Conservation (phyloP, 37 sponge, comb jelly and placozoan species). For the Theonella swinhoei region DNA sequence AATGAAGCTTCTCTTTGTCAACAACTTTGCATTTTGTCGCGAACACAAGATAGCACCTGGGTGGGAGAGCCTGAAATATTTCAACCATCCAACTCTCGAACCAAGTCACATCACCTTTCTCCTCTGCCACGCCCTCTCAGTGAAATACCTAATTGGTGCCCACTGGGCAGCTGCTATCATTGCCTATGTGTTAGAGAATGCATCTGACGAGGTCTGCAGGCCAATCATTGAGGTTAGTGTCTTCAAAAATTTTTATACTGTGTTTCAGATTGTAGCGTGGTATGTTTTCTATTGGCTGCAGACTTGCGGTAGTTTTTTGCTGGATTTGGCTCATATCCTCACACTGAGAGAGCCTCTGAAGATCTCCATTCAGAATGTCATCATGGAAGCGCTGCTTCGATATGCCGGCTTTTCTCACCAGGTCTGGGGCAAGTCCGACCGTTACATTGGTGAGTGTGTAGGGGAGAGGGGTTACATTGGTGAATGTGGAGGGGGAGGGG, state of each 20-base stretch:
- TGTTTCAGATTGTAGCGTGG: background rate
- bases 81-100: constrained; percentile 11
- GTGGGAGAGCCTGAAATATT: constrained; percentile 18
- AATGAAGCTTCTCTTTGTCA: constrained; percentile 1
- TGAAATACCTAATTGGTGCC: background rate
- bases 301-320: constrained; percentile 13
- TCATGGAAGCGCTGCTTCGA: constrained; percentile 40
- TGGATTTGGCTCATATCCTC: constrained; percentile 48
- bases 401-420: constrained; percentile 21
- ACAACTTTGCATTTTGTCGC: background rate
- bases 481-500: too few species aligned
- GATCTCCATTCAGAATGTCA: constrained; percentile 12
- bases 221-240: background rate
- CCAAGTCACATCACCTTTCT: constrained; percentile 11
- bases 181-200: constrained; percentile 5
- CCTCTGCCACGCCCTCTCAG: constrained; percentile 18
- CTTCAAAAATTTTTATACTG: background rate
- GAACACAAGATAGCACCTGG: constrained; percentile 19
- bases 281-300: background rate
- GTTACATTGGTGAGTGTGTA: background rate
- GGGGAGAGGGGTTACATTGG: too few species aligned
- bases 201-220: background rate
- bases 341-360: background rate
- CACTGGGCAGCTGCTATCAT: constrained; percentile 10
- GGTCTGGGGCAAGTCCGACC: background rate